Percentiles rank a stretch among this genome's conserved stretches.
phyloP scores from a whole-genome alignment of 2,113 vertebrate genomes.

The Elephantulus edwardii region DNA sequence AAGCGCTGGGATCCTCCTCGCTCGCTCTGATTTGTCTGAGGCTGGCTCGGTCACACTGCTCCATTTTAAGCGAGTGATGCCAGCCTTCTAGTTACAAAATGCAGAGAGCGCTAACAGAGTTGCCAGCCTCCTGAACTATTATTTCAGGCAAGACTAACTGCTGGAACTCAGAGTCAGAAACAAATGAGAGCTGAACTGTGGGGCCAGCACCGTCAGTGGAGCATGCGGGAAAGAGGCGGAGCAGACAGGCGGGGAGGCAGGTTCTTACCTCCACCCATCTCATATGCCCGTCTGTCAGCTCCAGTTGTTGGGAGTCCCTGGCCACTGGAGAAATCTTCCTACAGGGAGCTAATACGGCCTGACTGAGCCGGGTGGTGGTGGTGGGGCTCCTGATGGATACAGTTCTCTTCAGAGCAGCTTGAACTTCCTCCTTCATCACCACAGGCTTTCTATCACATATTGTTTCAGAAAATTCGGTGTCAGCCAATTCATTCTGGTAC shows the following conservation, averaged over 20 bases:
- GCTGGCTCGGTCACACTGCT: not conserved
- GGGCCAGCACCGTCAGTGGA: fast-evolving
- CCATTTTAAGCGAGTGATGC: fast-evolving
- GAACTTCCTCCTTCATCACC: fast-evolving
- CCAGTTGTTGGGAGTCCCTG: fast-evolving
- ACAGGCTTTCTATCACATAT: fast-evolving
- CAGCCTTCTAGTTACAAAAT: fast-evolving
- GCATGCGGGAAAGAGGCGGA: fast-evolving
- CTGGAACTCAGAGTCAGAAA: fast-evolving
- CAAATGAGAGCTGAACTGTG: fast-evolving
- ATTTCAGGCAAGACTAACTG: fast-evolving
- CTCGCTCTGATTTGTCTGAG: not conserved
- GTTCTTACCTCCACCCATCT: fast-evolving
- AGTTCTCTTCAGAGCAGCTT: fast-evolving
- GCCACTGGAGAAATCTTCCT: not conserved
- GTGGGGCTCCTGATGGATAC: fast-evolving
- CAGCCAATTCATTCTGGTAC: too few species aligned
- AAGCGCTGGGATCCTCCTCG: not conserved
- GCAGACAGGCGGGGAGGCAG: fast-evolving
- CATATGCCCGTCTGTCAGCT: fast-evolving
- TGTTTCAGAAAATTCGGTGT: too few species aligned
- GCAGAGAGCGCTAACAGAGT: fast-evolving
- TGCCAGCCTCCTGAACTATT: fast-evolving
- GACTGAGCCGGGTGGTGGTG: too few species aligned
- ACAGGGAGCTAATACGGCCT: fast-evolving